A percentile compares a stretch with the other conserved stretches of the same genome.
Conservation (phyloP, 2,113 vertebrate genomes). For the Daboia siamensis region DNA sequence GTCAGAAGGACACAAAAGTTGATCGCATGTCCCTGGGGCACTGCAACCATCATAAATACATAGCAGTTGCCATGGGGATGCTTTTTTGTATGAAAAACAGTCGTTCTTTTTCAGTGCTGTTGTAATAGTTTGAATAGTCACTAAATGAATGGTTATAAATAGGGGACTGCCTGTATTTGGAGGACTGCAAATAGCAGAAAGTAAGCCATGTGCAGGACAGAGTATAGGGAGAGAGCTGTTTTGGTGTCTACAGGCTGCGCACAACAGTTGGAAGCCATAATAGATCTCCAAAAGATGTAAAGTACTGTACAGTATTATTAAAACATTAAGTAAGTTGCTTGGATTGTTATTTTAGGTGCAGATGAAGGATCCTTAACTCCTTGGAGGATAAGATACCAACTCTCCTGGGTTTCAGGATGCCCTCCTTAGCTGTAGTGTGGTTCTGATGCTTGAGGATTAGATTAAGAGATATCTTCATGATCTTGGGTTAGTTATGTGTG, state of each 20-base stretch:
- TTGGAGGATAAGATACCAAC: background rate
- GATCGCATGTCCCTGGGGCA: background rate
- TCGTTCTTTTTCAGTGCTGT: background rate
- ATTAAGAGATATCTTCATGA: background rate
- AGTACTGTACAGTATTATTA: background rate
- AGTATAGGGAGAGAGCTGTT: background rate
- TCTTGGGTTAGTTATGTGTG: background rate
- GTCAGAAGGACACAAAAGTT: background rate
- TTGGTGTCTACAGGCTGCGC: background rate
- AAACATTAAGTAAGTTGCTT: background rate
- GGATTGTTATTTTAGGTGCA: background rate
- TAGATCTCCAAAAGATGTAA: background rate
- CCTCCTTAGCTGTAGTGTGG: background rate
- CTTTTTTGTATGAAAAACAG: background rate
- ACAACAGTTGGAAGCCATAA: background rate
- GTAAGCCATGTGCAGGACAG: background rate
- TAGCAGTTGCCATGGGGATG: background rate
- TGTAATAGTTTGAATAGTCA: background rate
- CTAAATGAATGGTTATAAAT: background rate
- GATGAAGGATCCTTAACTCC: background rate
- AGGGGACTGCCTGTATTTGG: background rate
- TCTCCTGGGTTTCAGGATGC: background rate
- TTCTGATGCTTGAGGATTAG: background rate
- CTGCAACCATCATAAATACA: background rate
- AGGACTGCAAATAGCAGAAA: background rate